Percentiles rank a stretch among this genome's conserved stretches.
phyloP scores from a whole-genome alignment of 2,113 vertebrate species.

The Lepidiolamprologus cunningtoni region DNA sequence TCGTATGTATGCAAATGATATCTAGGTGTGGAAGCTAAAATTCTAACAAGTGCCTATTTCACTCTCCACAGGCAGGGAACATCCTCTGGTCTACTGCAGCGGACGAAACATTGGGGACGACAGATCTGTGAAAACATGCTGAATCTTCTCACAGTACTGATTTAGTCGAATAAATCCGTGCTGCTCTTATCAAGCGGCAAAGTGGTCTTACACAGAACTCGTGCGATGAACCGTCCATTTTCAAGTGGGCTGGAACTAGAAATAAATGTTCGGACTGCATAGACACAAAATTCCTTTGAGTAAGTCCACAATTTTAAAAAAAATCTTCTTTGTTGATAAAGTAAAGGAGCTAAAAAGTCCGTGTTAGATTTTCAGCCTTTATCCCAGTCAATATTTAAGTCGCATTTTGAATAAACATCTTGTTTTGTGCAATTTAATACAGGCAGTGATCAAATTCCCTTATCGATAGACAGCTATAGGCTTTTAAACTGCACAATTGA shows the following conservation, averaged over 20 bases:
- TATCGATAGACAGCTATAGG: not conserved
- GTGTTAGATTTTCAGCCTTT: constrained; percentile 23
- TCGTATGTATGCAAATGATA: constrained; percentile 25
- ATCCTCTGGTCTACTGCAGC: constrained; percentile 53
- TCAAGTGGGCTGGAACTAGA: constrained; percentile 3
- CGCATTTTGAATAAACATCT: constrained; percentile 26
- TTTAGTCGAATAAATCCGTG: constrained; percentile 51
- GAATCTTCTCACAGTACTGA: constrained; percentile 48
- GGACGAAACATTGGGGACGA: constrained; percentile 29
- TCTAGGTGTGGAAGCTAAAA: constrained; percentile 20
- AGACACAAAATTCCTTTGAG: constrained; percentile 29
- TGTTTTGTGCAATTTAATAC: constrained; percentile 1
- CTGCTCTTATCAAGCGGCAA: constrained; percentile 45
- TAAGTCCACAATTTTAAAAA: constrained; percentile 16
- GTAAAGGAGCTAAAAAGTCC: constrained; percentile 32
- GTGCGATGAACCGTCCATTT: constrained; percentile 58
- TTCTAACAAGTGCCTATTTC: constrained; percentile 58
- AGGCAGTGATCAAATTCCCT: constrained; percentile 14
- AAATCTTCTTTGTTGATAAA: constrained; percentile 17
- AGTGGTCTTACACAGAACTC: constrained; percentile 32
- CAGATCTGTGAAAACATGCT: constrained; percentile 49
- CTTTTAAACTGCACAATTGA: constrained; percentile 38
- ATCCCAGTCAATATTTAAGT: constrained; percentile 12
- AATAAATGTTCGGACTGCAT: not conserved
- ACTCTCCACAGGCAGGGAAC: constrained; percentile 41